Conservation (phyloP, 2,797 vertebrate genomes). For the Siniperca scherzeri region DNA sequence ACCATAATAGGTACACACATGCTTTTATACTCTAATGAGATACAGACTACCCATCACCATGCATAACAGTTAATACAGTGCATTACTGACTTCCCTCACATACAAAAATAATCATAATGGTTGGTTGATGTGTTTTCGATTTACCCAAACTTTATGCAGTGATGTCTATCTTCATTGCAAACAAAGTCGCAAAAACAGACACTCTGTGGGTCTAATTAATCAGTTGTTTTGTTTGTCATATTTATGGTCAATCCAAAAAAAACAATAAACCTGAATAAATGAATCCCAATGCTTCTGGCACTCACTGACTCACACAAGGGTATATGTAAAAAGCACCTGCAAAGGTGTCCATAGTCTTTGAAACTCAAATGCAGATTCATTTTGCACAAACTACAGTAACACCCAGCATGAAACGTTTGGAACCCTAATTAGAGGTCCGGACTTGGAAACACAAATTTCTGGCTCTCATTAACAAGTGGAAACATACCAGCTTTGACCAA, state of each 20-base stretch:
- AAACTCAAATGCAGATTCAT: conserved; percentile 16
- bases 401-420: conserved; percentile 1
- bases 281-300: conserved; percentile 14
- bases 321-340: not conserved
- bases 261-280: conserved; percentile 32
- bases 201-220: conserved; percentile 24
- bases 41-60: not conserved
- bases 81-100: not conserved
- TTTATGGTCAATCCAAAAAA: conserved; percentile 16
- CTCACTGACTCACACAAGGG: not conserved
- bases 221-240: conserved; percentile 11
- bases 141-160: not conserved
- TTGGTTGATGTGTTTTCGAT: conserved; percentile 6
- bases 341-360: conserved; percentile 13
- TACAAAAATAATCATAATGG: conserved; percentile 18
- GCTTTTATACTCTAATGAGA: conserved; percentile 22
- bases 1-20: not conserved
- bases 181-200: conserved; percentile 4
- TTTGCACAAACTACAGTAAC: conserved; percentile 9
- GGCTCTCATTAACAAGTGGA: conserved; percentile 16
- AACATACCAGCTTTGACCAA: not conserved
- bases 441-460: conserved; percentile 18
- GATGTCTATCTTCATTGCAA: not conserved
- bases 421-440: conserved; percentile 1
- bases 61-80: not conserved